Conservation (phyloP, 2,113 vertebrate genomes). For the Sinocyclocheilus rhinocerous region DNA sequence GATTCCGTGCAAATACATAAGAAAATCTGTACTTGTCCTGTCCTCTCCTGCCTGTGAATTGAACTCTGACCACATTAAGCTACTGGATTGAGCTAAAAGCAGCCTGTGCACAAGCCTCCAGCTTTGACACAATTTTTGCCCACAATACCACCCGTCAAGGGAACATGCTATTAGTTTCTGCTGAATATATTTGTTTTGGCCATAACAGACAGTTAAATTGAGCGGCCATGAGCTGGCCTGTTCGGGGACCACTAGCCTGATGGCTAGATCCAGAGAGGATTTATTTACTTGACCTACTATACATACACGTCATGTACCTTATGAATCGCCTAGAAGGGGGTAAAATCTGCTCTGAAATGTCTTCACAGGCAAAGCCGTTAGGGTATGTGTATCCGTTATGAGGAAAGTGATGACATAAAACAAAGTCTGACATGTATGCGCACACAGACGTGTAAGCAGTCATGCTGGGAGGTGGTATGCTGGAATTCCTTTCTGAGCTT, state of each 20-base stretch:
- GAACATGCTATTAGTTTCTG: slow-evolving; percentile 55
- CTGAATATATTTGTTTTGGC: slow-evolving; percentile 19
- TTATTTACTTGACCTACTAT: slow-evolving; percentile 14
- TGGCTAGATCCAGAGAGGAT: slow-evolving; percentile 21
- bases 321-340: background rate
- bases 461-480: slow-evolving; percentile 53
- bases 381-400: slow-evolving; percentile 44
- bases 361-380: slow-evolving; percentile 41
- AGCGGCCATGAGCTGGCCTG: background rate
- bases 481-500: slow-evolving; percentile 55
- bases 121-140: slow-evolving; percentile 12
- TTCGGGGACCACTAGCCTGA: background rate
- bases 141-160: slow-evolving; percentile 10
- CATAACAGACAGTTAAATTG: slow-evolving; percentile 19
- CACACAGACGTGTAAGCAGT: slow-evolving; percentile 37
- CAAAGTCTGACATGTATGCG: slow-evolving; percentile 39
- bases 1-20: background rate
- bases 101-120: background rate
- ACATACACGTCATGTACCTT: background rate
- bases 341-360: background rate
- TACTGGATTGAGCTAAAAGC: background rate
- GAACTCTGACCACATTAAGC: slow-evolving; percentile 29
- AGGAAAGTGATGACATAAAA: slow-evolving; percentile 57
- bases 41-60: background rate
- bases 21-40: background rate